Percentiles rank a stretch among this genome's conserved stretches.
Conservation (phyloP, 1,140 invertebrate species). For the Polypedilum vanderplanki region DNA sequence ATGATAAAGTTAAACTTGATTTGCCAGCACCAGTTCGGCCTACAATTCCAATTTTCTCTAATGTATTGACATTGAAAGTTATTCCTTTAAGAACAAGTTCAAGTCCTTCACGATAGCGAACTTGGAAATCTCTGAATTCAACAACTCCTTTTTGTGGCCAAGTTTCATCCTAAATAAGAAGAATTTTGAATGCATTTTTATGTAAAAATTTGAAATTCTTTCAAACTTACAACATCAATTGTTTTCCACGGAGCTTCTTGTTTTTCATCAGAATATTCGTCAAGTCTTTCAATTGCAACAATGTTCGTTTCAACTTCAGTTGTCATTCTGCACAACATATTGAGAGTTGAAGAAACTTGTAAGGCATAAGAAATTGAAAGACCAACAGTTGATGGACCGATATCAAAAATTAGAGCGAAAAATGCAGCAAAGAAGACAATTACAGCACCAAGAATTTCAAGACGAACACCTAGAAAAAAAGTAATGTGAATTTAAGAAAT, state of each 20-base stretch:
- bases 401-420: conserved; percentile 55
- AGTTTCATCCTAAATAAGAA: not conserved
- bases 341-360: conserved; percentile 68
- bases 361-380: conserved; percentile 72
- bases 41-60: conserved; percentile 47
- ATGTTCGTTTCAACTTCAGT: conserved; percentile 88
- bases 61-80: conserved; percentile 40
- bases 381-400: conserved; percentile 58
- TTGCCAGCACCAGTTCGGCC: conserved; percentile 47
- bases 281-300: conserved; percentile 82
- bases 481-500: too few species aligned
- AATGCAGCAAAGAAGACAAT: conserved; percentile 69
- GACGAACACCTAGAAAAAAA: conserved; percentile 45
- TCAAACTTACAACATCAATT: not conserved
- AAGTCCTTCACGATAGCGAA: conserved; percentile 31
- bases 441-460: conserved; percentile 71
- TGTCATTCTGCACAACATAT: conserved; percentile 80
- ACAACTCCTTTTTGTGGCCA: conserved; percentile 30
- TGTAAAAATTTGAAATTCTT: not conserved
- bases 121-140: conserved; percentile 29
- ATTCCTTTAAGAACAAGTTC: conserved; percentile 47
- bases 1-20: conserved; percentile 41
- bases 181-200: not conserved
- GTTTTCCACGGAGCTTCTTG: conserved; percentile 36
- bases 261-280: conserved; percentile 69